Evolutionary conservation across 2,888 invertebrate genomes (phyloP), one percentile per base, ranked within the genome.

Genomic region (Himalopsyche tibetana): DNA sequence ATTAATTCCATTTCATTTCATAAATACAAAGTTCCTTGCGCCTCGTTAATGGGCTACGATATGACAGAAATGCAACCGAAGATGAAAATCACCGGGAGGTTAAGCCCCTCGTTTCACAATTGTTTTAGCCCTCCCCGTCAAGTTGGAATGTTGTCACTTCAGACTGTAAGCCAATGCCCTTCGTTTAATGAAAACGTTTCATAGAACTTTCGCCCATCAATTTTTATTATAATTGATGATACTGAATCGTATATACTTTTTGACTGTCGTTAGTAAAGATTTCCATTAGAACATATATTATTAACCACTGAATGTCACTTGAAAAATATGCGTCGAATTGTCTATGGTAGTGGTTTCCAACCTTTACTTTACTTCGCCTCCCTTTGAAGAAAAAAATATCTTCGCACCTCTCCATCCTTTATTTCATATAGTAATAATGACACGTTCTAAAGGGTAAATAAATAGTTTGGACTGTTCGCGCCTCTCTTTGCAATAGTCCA

Each of bases 1-100:
- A 74, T 74, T 74, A 74, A 36, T 74, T 74, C 74, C 74, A 38
- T 74, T 74, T 38, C 74, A 74, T 74, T 74, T 74, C 74, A 74
- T 74, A 74, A 74, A 74, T 38, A 74, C 74, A 74, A 74, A 74
- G 74, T 74, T 74, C 74, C 38, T 36, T 12, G 74, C 12, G 8
- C 74, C 74, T 36, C 74, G 36, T 69, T 69, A 69, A 69, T 28
- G 69, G 28, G 69, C 69, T 36, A 28, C 69, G 28, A 38, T 74
- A 74, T 74, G 74, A 74, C 74, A 74, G 38, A 74, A 74, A 74
- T 74, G 74, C 74, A 74, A 38, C 74, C 38, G 38, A 74, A 28
- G 74, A 74, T 36, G 74, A 74, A 74, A 74, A 74, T 74, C 74
- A 74, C 36, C 74, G 38, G 28, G 36, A 36, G 74, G 74, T 36